Conservation (phyloP, 1,140 invertebrate species). For the Diachasma alloeum region DNA sequence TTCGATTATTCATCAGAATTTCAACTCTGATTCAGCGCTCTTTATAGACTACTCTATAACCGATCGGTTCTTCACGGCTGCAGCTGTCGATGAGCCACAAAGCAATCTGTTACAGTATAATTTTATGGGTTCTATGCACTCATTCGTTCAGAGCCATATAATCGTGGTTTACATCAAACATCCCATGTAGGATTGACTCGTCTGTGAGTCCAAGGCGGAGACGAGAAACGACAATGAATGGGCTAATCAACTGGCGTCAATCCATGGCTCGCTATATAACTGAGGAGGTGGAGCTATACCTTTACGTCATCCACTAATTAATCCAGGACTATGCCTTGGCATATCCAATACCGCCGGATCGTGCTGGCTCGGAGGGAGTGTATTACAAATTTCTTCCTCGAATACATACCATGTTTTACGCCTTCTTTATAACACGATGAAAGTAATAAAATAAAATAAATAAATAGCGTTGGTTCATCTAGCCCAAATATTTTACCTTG, state of each 20-base stretch:
- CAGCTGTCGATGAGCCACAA: background rate
- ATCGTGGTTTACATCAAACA: background rate
- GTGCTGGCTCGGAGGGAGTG: background rate
- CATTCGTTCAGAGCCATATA: background rate
- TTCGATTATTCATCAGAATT: constrained; percentile 23
- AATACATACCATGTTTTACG: background rate
- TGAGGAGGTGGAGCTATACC: background rate
- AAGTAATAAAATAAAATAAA: background rate
- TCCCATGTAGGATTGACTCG: constrained; percentile 12
- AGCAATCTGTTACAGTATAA: background rate
- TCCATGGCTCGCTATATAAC: background rate
- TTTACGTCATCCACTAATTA: constrained; percentile 26
- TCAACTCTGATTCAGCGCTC: background rate
- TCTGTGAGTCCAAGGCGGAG: background rate
- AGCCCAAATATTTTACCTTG: too few species aligned
- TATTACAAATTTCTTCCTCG: background rate
- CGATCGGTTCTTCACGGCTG: too few species aligned
- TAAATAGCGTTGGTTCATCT: too few species aligned
- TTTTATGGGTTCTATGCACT: background rate
- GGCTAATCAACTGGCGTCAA: constrained; percentile 26
- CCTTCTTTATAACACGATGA: background rate
- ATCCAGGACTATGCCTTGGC: background rate
- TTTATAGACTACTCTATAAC: too few species aligned
- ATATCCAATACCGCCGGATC: background rate
- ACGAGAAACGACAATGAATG: constrained; percentile 19